These are phyloP conservation scores for Spisula solida DNA, from an alignment of 2,888 invertebrate species.

Conservation along the genomic window DNA sequence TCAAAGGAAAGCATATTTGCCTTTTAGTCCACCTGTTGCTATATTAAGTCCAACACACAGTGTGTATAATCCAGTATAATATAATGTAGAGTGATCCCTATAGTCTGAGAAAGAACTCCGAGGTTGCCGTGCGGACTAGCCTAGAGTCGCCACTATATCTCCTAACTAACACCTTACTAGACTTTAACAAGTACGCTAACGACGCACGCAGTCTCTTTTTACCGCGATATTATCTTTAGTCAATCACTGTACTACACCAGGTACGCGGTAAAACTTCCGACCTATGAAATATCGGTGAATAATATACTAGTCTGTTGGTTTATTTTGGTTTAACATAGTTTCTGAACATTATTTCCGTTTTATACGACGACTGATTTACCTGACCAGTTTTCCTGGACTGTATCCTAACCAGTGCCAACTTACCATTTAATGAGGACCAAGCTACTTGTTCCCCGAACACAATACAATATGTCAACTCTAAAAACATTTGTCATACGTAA, in stretches of 20 bases:
- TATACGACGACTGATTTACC: too few relatives aligned
- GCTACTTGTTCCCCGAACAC: too few relatives aligned
- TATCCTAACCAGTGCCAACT: too few relatives aligned
- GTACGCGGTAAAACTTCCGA: slow-evolving; percentile 34
- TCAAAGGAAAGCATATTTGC: not conserved
- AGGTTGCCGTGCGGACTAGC: slow-evolving; percentile 30
- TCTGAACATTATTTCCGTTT: too few relatives aligned
- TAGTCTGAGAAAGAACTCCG: not conserved
- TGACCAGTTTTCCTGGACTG: too few relatives aligned
- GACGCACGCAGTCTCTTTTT: slow-evolving; percentile 34
- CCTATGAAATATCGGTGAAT: not conserved
- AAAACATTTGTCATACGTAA: not conserved
- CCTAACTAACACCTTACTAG: slow-evolving; percentile 37
- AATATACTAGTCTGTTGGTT: too few relatives aligned
- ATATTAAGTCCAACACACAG: not conserved
- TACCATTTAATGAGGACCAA: too few relatives aligned
- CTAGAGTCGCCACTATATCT: slow-evolving; percentile 47
- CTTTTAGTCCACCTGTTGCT: not conserved
- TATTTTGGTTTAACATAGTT: too few relatives aligned
- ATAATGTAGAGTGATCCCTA: not conserved
- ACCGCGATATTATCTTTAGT: slow-evolving; percentile 37
- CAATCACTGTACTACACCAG: slow-evolving; percentile 1
- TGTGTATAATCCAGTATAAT: not conserved
- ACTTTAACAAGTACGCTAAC: slow-evolving; percentile 47
- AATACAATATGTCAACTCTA: too few relatives aligned